A percentile compares a stretch with the other conserved stretches of the same genome.
Evolutionary conservation across 2,797 vertebrate species (phyloP).

Genomic region (Eremophila alpestris): DNA sequence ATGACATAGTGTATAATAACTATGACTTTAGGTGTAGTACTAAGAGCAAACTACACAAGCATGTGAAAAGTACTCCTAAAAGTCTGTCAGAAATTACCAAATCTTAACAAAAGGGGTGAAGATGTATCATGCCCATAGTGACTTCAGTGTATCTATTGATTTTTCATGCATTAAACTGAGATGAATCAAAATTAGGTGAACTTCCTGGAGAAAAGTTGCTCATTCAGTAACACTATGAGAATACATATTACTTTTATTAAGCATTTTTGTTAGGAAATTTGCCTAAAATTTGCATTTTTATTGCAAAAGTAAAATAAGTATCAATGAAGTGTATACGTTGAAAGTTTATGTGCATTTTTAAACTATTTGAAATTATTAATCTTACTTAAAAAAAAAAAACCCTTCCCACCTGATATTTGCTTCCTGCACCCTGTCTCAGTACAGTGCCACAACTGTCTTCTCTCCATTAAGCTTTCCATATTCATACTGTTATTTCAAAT

Average conservation of each 20-base stretch:
- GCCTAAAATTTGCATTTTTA: background rate
- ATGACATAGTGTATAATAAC: too few relatives aligned
- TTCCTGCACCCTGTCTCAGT: background rate
- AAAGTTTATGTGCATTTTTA: background rate
- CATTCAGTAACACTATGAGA: background rate
- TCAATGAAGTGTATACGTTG: background rate
- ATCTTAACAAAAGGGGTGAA: background rate
- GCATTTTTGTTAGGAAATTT: background rate
- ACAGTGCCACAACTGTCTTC: background rate
- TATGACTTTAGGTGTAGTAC: background rate
- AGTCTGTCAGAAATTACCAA: background rate
- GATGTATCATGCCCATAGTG: accelerated
- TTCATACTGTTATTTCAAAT: background rate
- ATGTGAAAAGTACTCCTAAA: background rate
- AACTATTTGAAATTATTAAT: background rate
- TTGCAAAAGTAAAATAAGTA: background rate
- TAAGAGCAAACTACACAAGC: background rate
- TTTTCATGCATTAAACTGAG: background rate
- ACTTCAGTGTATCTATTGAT: background rate
- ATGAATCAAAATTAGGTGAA: background rate
- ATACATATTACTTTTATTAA: background rate
- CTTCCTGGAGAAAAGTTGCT: background rate
- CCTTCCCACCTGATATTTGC: background rate
- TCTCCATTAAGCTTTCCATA: background rate
- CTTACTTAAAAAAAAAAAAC: background rate